These are phyloP conservation scores for Microdon myrmicae DNA, from an alignment of 2,888 invertebrate species.

Conservation along the genomic window DNA sequence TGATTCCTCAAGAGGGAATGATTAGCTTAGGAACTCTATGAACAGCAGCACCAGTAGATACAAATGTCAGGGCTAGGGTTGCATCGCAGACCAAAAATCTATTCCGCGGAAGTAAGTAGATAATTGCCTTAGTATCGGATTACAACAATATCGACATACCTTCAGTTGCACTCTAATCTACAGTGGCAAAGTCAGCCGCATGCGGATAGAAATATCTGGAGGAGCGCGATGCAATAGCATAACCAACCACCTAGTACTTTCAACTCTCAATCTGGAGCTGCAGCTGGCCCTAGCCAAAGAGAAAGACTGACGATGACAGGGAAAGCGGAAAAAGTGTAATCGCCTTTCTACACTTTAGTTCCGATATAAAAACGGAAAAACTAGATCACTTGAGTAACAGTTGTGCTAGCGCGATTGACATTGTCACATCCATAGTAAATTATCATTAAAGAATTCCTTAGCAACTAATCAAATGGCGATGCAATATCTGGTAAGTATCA, in stretches of 20 bases:
- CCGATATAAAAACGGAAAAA: constrained; percentile 35
- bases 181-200: constrained; percentile 45
- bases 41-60: constrained; percentile 23
- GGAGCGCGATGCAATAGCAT: constrained; percentile 22
- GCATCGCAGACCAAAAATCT: constrained; percentile 28
- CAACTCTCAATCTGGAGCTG: constrained; percentile 20
- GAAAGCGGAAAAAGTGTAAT: constrained; percentile 42
- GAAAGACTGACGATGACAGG: background rate
- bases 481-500: constrained; percentile 20
- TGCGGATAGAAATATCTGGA: no score
- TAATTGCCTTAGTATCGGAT: constrained; percentile 46
- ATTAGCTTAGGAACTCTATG: constrained; percentile 28
- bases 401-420: constrained; percentile 12
- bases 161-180: constrained; percentile 43
- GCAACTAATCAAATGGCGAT: background rate
- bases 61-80: constrained; percentile 40
- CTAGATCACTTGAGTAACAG: constrained; percentile 35
- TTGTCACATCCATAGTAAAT: constrained; percentile 23
- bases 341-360: constrained; percentile 29
- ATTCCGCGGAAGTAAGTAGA: constrained; percentile 35
- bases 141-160: constrained; percentile 42
- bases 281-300: background rate
- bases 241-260: constrained; percentile 40
- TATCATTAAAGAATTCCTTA: background rate
- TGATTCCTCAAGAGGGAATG: constrained; percentile 23